Evolutionary conservation across 2,888 invertebrate species (phyloP).

Genomic region (Pelosia muscerda): DNA sequence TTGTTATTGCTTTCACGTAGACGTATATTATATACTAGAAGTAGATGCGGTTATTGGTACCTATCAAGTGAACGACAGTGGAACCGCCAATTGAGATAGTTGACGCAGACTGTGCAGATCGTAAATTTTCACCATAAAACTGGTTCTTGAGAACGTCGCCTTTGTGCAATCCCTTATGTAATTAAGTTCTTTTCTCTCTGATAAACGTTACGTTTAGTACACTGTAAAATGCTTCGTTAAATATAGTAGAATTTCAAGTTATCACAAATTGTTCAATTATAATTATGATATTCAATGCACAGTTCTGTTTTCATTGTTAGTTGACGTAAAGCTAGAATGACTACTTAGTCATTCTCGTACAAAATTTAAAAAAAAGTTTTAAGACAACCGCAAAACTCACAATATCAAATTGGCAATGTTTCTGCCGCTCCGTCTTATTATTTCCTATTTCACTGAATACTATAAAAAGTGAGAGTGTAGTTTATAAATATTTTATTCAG

Average conservation of each 20-base stretch:
- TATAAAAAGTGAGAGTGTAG: background rate
- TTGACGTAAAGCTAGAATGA: no score
- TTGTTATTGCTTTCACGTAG: background rate
- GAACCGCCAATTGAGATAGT: conserved; percentile 49
- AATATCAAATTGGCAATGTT: background rate
- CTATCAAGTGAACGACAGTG: conserved; percentile 54
- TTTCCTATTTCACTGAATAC: background rate
- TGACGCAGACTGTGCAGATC: conserved; percentile 36
- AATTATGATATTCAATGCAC: no score
- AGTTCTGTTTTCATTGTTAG: background rate
- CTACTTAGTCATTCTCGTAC: no score
- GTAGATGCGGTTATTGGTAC: conserved; percentile 48
- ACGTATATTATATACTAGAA: conserved; percentile 35
- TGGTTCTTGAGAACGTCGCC: conserved; percentile 15
- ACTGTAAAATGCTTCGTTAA: background rate
- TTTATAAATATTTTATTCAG: background rate
- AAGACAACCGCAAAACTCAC: background rate
- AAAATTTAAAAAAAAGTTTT: background rate
- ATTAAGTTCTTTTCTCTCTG: background rate
- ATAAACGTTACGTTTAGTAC: background rate
- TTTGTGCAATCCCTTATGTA: background rate
- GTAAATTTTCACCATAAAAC: conserved; percentile 29
- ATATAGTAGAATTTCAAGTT: background rate
- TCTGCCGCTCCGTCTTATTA: background rate
- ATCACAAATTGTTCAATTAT: no score